Base-by-base conservation (phyloP, 1,140 invertebrate genomes). In the Drosophila pandora region DNA sequence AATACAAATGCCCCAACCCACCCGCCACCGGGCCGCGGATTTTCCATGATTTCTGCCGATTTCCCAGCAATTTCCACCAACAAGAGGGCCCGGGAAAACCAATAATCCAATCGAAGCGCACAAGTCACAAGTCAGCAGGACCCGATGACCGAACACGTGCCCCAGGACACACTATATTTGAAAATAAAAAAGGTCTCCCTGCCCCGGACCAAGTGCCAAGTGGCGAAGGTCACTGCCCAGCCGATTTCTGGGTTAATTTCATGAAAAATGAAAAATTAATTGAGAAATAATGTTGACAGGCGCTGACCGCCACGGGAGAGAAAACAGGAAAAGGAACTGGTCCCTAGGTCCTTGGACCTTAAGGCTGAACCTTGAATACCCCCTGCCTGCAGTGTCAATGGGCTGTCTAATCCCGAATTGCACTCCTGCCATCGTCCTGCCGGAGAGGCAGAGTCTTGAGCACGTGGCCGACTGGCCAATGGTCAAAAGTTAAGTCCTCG, bases 251-350 rank as follows among this genome's bases (percentile, higher is more conserved):
- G 84, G 76, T 88, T 88, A 88, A 88, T 88, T 88, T 88, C 72
- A 80, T 88, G 85, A 90, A 90, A 90, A 90, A 90, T 90, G 74
- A 73, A 83, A 90, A 90, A 90, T 90, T 90, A 90, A 90, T 90
- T 88, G 87, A 90, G 81, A 90, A 90, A 90, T 90, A 88, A 88
- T 88, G 88, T 83, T 90, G 82, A 90, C 79, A 90, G 68, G 79
- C 70, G 58, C 76, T 87, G 82, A 88, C 87, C 87, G 83, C 79
- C 70, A 60, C 23, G n/a, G 13, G 34, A 22, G 45, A 39, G 10
- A 23, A 23, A 25, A 10, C 28, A 50, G 39, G 58, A 62, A 32
- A 50, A 45, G 25, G 17, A 39, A 47, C 53, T 5, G 23, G 37
- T 37, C 22, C 5, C 2, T 13, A 3, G 17, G 41, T 43, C 13